phyloP scores from a whole-genome alignment of 2,797 vertebrate genomes.

The Cuculus canorus region DNA sequence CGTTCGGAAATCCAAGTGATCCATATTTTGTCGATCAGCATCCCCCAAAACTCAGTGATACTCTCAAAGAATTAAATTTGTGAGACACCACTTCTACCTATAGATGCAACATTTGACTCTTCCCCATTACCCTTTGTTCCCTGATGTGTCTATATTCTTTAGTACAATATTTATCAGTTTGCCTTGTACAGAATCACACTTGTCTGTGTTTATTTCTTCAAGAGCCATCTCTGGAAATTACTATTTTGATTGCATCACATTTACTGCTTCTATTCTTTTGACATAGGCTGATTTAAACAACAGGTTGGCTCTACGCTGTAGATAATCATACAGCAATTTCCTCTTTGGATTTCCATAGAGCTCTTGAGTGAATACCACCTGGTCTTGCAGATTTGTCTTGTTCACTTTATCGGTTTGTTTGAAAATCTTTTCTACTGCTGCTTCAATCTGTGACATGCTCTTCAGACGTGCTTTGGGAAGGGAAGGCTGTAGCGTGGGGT shows the following conservation, averaged over 20 bases:
- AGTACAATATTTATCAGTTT: background rate
- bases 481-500: background rate
- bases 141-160: background rate
- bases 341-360: constrained; percentile 13
- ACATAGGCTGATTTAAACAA: background rate
- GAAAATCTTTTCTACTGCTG: background rate
- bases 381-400: background rate
- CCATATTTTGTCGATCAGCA: background rate
- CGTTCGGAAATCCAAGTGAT: background rate
- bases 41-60: background rate
- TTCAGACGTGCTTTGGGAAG: background rate
- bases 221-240: background rate
- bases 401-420: constrained; percentile 24
- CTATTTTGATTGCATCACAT: background rate
- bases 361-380: constrained; percentile 4
- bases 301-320: background rate
- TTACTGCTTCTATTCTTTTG: background rate
- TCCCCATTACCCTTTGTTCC: background rate
- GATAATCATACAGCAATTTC: background rate
- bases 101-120: background rate
- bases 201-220: background rate
- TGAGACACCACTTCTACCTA: background rate
- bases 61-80: background rate
- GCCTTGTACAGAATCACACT: background rate
- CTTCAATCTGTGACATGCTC: background rate